These are phyloP conservation scores for Drosophila setifemur DNA, from an alignment of 1,140 invertebrate genomes.

Conservation along the genomic window DNA sequence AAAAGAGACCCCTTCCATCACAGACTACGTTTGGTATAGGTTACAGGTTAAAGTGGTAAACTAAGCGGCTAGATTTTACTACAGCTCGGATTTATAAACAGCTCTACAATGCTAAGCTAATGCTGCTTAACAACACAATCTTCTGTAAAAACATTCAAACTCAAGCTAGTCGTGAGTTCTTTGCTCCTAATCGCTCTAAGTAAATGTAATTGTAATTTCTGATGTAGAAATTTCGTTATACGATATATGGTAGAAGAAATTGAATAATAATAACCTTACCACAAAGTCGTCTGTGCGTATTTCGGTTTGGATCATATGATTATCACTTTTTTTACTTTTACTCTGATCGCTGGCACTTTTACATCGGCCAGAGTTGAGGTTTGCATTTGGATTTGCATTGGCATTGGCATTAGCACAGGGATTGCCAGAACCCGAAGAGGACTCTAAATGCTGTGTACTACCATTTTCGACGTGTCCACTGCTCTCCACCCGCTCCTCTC, in stretches of 20 bases:
- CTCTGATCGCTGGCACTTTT: conserved; percentile 56
- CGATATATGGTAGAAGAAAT: conserved; percentile 63
- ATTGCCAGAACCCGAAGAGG: conserved; percentile 49
- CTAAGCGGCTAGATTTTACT: neutral
- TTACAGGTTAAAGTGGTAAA: neutral
- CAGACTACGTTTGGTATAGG: too few relatives aligned
- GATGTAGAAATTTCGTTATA: conserved; percentile 52
- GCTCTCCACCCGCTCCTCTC: conserved; percentile 82
- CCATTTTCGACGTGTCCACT: conserved; percentile 52
- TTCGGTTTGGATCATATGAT: conserved; percentile 82
- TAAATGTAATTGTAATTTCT: conserved; percentile 36
- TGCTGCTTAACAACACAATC: conserved; percentile 2
- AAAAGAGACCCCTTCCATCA: too few relatives aligned
- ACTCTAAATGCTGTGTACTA: conserved; percentile 74
- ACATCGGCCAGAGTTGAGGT: conserved; percentile 18
- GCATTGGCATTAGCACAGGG: conserved; percentile 18
- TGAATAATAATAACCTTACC: conserved; percentile 83
- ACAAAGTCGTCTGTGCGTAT: conserved; percentile 83
- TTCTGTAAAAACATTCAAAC: too few relatives aligned
- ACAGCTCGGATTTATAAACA: neutral
- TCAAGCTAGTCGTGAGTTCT: neutral
- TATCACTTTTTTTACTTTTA: conserved; percentile 83
- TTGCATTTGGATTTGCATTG: neutral
- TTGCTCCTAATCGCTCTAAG: conserved; percentile 15
- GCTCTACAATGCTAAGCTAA: neutral